phyloP scores from a whole-genome alignment of 2,113 vertebrate species.

The Sander vitreus region DNA sequence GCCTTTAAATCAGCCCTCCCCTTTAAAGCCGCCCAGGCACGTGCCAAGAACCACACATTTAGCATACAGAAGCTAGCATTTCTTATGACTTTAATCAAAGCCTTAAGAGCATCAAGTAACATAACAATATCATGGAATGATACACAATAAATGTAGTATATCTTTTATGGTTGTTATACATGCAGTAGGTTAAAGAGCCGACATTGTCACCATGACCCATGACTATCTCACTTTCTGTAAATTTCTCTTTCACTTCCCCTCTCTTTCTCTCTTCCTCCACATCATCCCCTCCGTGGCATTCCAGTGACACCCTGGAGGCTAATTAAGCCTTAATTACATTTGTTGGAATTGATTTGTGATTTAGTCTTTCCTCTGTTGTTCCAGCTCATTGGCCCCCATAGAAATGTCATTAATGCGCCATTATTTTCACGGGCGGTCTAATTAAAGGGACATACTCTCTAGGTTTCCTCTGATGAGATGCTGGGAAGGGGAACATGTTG shows the following conservation, averaged over 20 bases:
- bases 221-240: conserved; percentile 53
- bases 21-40: conserved; percentile 66
- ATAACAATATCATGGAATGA: not conserved
- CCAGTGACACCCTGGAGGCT: conserved; percentile 82
- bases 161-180: conserved; percentile 38
- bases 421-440: conserved; percentile 85
- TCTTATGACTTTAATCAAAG: conserved; percentile 60
- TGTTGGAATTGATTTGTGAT: conserved; percentile 90
- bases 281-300: conserved; percentile 64
- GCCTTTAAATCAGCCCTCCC: conserved; percentile 76
- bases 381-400: conserved; percentile 86
- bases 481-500: conserved; percentile 66
- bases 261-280: conserved; percentile 57
- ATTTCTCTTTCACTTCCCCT: conserved; percentile 62
- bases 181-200: conserved; percentile 17
- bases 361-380: conserved; percentile 86
- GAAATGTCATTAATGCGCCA: conserved; percentile 88
- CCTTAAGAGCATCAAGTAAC: conserved; percentile 21
- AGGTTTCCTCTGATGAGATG: conserved; percentile 77
- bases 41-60: conserved; percentile 71
- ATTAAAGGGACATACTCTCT: conserved; percentile 82
- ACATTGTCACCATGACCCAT: conserved; percentile 42
- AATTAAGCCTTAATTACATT: conserved; percentile 91
- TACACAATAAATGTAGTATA: conserved; percentile 24
- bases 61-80: conserved; percentile 56